A percentile compares a stretch with the other conserved stretches of the same genome.
Conservation (phyloP, 53 echinoderm and acorn worm genomes). For the Echinarachnius parma region DNA sequence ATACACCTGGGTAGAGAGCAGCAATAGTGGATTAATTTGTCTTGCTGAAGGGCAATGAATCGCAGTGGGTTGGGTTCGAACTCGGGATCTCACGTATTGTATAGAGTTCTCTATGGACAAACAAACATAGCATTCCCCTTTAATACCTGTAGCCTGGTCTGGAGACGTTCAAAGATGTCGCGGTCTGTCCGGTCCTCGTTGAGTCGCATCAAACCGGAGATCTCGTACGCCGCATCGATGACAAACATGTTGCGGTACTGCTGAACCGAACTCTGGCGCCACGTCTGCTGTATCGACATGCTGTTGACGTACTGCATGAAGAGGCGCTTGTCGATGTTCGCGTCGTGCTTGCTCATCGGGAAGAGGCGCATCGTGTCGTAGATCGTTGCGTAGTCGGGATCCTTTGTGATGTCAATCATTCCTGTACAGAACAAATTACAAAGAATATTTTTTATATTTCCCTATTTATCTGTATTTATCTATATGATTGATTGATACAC, state of each 20-base stretch:
- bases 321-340: constrained; percentile 78
- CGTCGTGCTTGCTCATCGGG: constrained; percentile 92
- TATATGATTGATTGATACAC: no score
- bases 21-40: no score
- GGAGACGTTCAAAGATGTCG: constrained; percentile 83
- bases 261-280: constrained; percentile 64
- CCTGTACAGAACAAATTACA: constrained; percentile 51
- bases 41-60: no score
- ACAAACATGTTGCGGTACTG: constrained; percentile 87
- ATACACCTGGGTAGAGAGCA: no score
- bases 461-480: no score
- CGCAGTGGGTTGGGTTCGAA: no score
- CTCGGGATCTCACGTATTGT: no score
- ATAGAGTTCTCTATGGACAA: no score
- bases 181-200: constrained; percentile 68
- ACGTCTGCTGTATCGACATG: constrained; percentile 68
- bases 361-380: constrained; percentile 95
- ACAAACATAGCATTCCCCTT: no score
- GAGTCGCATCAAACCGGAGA: constrained; percentile 64
- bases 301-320: constrained; percentile 87
- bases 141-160: constrained; percentile 81
- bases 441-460: background rate
- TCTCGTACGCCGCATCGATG: constrained; percentile 67
- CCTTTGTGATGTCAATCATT: constrained; percentile 93
- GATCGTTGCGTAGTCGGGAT: constrained; percentile 75